A percentile compares a stretch with the other conserved stretches of the same genome.
Conservation (phyloP, 2,797 vertebrate genomes). For the Gallinago nigripennis region DNA sequence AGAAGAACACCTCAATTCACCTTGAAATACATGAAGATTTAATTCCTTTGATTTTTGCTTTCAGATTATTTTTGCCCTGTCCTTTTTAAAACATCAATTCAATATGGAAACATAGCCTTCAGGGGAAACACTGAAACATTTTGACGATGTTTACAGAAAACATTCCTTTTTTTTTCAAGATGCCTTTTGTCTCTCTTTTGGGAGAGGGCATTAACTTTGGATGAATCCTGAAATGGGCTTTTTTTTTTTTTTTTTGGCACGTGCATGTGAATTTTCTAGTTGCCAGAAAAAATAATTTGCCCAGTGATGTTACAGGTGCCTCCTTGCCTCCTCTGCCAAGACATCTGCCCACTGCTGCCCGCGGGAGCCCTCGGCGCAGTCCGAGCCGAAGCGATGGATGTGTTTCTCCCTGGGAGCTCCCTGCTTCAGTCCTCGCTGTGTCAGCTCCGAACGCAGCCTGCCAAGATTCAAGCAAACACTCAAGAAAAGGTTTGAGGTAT, state of each 20-base stretch:
- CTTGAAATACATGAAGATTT: background rate
- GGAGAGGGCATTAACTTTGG: background rate
- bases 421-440: background rate
- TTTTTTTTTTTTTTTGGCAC: background rate
- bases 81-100: background rate
- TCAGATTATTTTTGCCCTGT: background rate
- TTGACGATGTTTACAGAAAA: background rate
- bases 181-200: background rate
- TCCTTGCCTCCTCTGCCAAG: constrained; percentile 27
- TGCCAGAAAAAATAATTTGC: background rate
- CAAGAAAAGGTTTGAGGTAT: constrained; percentile 43
- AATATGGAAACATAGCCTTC: background rate
- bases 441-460: constrained; percentile 8
- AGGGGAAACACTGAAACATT: background rate
- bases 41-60: background rate
- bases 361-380: background rate
- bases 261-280: background rate
- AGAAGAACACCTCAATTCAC: rapidly evolving
- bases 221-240: background rate
- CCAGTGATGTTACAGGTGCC: constrained; percentile 38
- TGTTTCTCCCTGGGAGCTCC: constrained; percentile 14
- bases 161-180: background rate
- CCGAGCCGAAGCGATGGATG: background rate
- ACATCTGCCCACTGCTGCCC: constrained; percentile 34
- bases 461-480: constrained; percentile 13